phyloP scores from a whole-genome alignment of 2,113 vertebrate genomes.

The Fregetta grallaria region DNA sequence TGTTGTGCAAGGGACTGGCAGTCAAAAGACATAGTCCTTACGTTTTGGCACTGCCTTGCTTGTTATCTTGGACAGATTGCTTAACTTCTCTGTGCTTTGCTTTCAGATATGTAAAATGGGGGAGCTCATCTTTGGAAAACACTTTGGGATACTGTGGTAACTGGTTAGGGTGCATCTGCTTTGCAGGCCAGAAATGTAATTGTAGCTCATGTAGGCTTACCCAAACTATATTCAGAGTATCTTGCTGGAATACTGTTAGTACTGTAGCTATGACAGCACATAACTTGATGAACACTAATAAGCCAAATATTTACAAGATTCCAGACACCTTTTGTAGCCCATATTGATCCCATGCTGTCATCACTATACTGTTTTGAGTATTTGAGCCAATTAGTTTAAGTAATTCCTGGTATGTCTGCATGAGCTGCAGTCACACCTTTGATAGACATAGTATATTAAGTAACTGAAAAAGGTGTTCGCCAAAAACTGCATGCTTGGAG shows the following conservation, averaged over 20 bases:
- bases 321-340: neutral
- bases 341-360: neutral
- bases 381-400: neutral
- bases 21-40: neutral
- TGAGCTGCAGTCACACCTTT: conserved; percentile 20
- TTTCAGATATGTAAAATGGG: conserved; percentile 61
- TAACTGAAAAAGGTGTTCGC: neutral
- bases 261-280: neutral
- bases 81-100: conserved; percentile 59
- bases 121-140: conserved; percentile 53
- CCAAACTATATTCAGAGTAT: neutral
- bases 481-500: neutral
- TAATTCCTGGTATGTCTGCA: neutral
- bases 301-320: neutral
- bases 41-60: neutral
- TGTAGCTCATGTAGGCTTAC: neutral
- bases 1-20: neutral
- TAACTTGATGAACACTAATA: neutral
- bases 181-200: neutral
- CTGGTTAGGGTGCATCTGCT: conserved; percentile 32
- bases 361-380: neutral
- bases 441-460: neutral
- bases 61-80: neutral
- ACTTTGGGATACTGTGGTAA: conserved; percentile 62
- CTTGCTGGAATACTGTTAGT: neutral